Evolutionary conservation across 35 echinoderm and acorn worm genomes (phyloP), one percentile per base, ranked within the genome.

Genomic region (Anneissia japonica): DNA sequence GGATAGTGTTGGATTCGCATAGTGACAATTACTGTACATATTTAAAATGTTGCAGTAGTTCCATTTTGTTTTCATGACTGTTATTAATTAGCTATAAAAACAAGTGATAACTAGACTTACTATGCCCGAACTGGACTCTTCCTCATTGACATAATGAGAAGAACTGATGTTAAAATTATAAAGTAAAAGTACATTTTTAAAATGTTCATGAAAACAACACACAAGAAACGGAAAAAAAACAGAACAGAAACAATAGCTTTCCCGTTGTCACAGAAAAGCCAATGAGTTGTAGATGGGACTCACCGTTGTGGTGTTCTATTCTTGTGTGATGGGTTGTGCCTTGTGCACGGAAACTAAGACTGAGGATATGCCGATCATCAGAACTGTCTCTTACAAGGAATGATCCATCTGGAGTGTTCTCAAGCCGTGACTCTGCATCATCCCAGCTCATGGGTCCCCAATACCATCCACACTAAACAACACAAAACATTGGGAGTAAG

Each of bases 371-470:
- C 81, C 96, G 88, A 36, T 99, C 96, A 35, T 99, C 92, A 0
- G 96, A 99, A 45, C 92, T 94, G 80, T 99, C 96, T 43, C 96
- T 87, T 7, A 99, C 96, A 33, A 99, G 90, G 89, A 99, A 99
- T 11, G 96, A 93, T 1, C 96, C 96, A 89, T 99, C 96, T 19
- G 96, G 96, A 17, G 91, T 94, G 76, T 99, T 94, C 84, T 93
- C 96, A 46, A 99, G 56, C 35, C 92, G 82, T 34, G 87, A 86
- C 77, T 99, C 96, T 3, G 96, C 96, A 87, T 99, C 96, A 36
- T 99, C 96, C 96, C 96, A 99, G 72, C 89, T 99, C 96, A 99
- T 99, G 0, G 96, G 96, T 21, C 96, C 96, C 96, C 96, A 99
- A 89, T 99, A 99, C 96, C 96, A 99, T 37, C 96, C 96, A 90